Evolutionary conservation across 1,140 invertebrate genomes (phyloP).

Genomic region (Eciton burchellii): DNA sequence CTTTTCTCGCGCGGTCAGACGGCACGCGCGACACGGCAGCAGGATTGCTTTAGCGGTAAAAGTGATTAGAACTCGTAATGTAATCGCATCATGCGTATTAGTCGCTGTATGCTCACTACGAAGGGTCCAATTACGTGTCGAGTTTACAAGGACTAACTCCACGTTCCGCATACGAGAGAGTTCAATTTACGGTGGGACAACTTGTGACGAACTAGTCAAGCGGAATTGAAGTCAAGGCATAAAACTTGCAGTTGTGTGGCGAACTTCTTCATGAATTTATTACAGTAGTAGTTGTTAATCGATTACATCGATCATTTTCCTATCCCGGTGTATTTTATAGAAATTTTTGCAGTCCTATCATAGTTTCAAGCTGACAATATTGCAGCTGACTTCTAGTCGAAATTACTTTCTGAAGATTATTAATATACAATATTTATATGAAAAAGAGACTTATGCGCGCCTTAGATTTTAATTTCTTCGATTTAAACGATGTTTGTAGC

Average conservation of each 20-base stretch:
- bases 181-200: constrained; percentile 54
- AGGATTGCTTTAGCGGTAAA: constrained; percentile 48
- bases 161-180: background rate
- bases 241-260: constrained; percentile 3
- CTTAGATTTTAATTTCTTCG: too few species aligned
- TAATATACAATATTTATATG: background rate
- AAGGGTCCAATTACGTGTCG: constrained; percentile 59
- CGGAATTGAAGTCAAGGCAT: constrained; percentile 5
- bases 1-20: constrained; percentile 30
- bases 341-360: background rate
- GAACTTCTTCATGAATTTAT: background rate
- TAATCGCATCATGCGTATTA: constrained; percentile 61
- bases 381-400: background rate
- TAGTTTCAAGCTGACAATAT: background rate
- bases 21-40: constrained; percentile 26
- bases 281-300: background rate
- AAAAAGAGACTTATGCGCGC: background rate
- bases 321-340: background rate
- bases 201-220: constrained; percentile 51
- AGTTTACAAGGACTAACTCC: constrained; percentile 33
- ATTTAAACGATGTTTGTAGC: too few species aligned
- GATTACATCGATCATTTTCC: background rate
- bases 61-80: constrained; percentile 63
- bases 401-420: background rate
- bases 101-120: constrained; percentile 28